Conservation (phyloP, 2,113 vertebrate species). For the Garra rufa region DNA sequence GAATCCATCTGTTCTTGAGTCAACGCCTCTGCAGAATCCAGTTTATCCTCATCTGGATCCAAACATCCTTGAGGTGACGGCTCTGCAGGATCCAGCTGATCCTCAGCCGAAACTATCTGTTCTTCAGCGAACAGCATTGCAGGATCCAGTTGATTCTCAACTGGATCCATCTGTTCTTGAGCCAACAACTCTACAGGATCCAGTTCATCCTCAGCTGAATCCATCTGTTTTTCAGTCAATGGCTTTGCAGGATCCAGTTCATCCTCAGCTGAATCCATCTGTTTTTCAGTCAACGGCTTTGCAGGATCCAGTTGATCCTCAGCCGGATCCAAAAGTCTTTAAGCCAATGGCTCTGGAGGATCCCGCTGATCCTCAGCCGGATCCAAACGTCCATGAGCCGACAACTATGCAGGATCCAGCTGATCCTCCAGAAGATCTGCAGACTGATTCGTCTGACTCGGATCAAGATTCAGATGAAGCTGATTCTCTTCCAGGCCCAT, state of each 20-base stretch:
- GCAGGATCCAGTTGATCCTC: neutral
- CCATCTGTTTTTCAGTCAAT: fast-evolving
- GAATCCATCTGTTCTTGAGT: neutral
- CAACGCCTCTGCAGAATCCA: neutral
- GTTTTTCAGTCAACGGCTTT: neutral
- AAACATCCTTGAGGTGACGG: fast-evolving
- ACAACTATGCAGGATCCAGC: too few species aligned
- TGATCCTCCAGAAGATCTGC: neutral
- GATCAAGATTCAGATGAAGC: too few species aligned
- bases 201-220: fast-evolving
- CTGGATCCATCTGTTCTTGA: neutral
- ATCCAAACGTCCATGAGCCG: neutral
- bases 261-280: neutral
- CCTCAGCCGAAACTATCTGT: too few species aligned
- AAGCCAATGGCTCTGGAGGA: neutral
- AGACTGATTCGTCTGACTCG: too few species aligned
- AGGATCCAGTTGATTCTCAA: too few species aligned
- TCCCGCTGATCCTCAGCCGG: neutral
- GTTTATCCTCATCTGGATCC: neutral
- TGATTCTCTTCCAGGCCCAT: neutral
- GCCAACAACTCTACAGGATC: too few species aligned
- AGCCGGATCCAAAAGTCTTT: neutral
- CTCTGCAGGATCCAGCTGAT: neutral
- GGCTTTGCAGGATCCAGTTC: neutral
- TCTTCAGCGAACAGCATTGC: neutral